phyloP scores from a whole-genome alignment of 92 coral and sea anemone species.

The Hydrozoanthus gracilis region DNA sequence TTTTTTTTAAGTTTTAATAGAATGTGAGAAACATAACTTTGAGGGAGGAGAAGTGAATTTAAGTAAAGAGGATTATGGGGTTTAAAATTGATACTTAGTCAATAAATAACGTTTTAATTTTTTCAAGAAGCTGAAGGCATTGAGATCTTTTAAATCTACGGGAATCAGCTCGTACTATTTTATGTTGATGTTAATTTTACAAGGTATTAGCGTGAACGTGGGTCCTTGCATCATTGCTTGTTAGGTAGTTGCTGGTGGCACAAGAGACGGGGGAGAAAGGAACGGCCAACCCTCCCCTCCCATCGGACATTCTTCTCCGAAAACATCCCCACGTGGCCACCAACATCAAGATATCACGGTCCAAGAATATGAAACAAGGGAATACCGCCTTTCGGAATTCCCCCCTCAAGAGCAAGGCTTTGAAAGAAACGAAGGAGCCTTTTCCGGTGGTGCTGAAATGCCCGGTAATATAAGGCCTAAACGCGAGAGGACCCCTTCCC shows the following conservation, averaged over 20 bases:
- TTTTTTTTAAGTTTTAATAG: no score
- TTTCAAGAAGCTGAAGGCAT: no score
- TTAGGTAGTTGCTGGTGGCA: slow-evolving; percentile 23
- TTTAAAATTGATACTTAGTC: no score
- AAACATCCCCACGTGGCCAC: slow-evolving; percentile 28
- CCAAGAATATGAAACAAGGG: slow-evolving; percentile 75
- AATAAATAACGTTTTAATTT: no score
- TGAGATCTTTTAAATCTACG: no score
- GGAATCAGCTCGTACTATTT: no score
- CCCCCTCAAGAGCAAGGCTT: slow-evolving; percentile 55
- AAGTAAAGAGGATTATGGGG: no score
- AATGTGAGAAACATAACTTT: no score
- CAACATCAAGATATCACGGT: not conserved
- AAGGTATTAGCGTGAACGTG: not conserved
- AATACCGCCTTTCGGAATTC: slow-evolving; percentile 75
- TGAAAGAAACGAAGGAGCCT: slow-evolving; percentile 1
- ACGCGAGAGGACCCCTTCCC: slow-evolving; percentile 41
- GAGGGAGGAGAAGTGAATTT: no score
- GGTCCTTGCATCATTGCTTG: not conserved
- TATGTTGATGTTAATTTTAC: no score
- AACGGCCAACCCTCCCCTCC: slow-evolving; percentile 81
- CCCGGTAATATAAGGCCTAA: slow-evolving; percentile 41
- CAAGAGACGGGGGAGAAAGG: slow-evolving; percentile 43
- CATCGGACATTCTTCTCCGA: slow-evolving; percentile 79
- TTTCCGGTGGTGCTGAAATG: slow-evolving; percentile 26